phyloP scores from a whole-genome alignment of 2,888 invertebrate genomes.

The Slavum lentiscoides region DNA sequence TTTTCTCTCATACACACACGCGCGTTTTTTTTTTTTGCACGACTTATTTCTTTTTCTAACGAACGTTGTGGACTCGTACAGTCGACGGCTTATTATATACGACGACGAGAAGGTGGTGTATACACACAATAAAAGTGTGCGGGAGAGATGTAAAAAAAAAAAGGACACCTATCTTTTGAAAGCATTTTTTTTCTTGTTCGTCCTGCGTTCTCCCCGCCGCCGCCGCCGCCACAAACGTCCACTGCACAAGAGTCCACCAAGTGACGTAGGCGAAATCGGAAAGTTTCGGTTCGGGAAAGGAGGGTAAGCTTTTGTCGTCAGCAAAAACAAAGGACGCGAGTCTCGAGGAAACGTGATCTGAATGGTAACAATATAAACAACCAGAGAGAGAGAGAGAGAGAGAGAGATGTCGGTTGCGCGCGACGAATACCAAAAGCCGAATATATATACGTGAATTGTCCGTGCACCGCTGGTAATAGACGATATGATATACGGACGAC shows the following conservation, averaged over 20 bases:
- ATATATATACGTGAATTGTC: background rate
- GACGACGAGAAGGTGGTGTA: too few species aligned
- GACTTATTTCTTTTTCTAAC: too few species aligned
- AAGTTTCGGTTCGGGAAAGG: constrained; percentile 22
- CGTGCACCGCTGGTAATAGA: too few species aligned
- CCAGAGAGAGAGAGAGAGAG: background rate
- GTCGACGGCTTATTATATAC: too few species aligned
- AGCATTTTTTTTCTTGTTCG: background rate
- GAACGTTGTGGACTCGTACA: too few species aligned
- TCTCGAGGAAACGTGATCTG: constrained; percentile 38
- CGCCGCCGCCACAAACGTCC: background rate
- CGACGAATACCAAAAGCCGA: constrained; percentile 48
- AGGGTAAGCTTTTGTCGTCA: constrained; percentile 42
- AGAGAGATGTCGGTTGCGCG: background rate
- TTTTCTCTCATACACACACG: too few species aligned
- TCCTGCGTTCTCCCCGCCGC: background rate
- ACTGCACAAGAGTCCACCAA: constrained; percentile 8
- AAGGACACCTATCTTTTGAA: background rate
- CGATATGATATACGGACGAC: background rate
- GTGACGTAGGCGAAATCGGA: constrained; percentile 34
- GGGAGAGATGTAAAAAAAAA: background rate
- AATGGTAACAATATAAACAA: constrained; percentile 28
- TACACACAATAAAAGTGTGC: background rate
- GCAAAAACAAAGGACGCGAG: constrained; percentile 50
- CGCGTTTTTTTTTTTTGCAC: too few species aligned